Evolutionary conservation across 1,140 invertebrate genomes (phyloP).

Genomic region (Hypsibius dujardini): DNA sequence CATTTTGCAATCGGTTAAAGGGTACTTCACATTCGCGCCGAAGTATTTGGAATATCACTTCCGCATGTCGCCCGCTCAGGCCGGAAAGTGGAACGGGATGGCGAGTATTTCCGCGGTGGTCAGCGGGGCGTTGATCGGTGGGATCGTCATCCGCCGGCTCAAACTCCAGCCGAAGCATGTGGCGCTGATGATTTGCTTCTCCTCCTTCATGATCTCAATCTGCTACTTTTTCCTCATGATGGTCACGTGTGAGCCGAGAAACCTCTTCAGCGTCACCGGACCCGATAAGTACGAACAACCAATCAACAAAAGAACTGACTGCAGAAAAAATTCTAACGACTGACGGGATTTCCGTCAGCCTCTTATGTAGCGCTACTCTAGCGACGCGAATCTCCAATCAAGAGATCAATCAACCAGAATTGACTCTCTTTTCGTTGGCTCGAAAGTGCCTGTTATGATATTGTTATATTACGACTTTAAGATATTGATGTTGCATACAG

Average conservation of each 20-base stretch:
- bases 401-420: no score
- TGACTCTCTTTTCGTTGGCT: no score
- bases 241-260: not conserved
- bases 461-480: no score
- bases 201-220: not conserved
- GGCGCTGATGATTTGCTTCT: not conserved
- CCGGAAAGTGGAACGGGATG: not conserved
- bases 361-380: no score
- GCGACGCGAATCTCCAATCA: no score
- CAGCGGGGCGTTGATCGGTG: not conserved
- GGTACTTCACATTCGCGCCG: not conserved
- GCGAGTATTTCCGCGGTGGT: not conserved
- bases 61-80: not conserved
- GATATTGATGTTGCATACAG: no score
- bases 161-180: not conserved
- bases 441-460: no score
- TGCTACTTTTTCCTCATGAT: slow-evolving; percentile 4
- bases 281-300: slow-evolving; percentile 7
- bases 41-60: slow-evolving; percentile 12
- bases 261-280: not conserved
- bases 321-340: no score
- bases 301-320: not conserved
- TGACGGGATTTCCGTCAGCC: no score
- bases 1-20: no score
- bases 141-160: not conserved